phyloP scores from a whole-genome alignment of 2,113 vertebrate genomes.

The Odocoileus virginianus region DNA sequence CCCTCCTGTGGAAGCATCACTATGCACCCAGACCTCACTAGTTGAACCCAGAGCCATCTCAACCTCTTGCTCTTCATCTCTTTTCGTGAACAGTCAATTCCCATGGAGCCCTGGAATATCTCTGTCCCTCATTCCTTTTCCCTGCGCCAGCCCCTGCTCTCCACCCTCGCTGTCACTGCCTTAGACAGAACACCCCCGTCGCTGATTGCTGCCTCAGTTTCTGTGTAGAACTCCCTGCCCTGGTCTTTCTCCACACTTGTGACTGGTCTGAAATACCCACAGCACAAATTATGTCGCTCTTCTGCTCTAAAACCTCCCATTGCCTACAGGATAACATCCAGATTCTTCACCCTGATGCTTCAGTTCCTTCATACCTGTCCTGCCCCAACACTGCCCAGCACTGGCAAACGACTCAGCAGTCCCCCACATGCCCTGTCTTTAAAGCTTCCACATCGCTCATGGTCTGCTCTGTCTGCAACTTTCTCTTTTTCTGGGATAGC shows the following conservation, averaged over 20 bases:
- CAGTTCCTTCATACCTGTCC: fast-evolving
- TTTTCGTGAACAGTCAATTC: too few species aligned
- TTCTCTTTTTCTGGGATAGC: background rate
- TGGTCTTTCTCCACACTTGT: background rate
- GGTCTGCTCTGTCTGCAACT: fast-evolving
- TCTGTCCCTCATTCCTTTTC: fast-evolving
- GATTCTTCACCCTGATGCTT: background rate
- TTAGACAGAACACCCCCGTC: fast-evolving
- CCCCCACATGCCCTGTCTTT: fast-evolving
- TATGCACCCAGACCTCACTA: background rate
- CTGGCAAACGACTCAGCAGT: fast-evolving
- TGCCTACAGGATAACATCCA: background rate
- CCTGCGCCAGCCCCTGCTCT: fast-evolving
- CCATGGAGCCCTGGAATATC: too few species aligned
- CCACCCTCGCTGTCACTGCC: fast-evolving
- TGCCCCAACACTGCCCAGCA: fast-evolving
- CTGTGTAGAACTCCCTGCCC: fast-evolving
- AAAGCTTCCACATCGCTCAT: background rate
- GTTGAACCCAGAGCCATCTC: background rate
- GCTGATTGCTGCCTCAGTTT: background rate
- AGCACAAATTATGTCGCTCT: background rate
- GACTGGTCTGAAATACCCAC: background rate
- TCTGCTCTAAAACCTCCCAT: background rate
- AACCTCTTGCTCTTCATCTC: fast-evolving
- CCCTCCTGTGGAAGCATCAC: background rate